These are phyloP conservation scores for Drosophila triauraria DNA, from an alignment of 1,140 invertebrate species.

Conservation along the genomic window DNA sequence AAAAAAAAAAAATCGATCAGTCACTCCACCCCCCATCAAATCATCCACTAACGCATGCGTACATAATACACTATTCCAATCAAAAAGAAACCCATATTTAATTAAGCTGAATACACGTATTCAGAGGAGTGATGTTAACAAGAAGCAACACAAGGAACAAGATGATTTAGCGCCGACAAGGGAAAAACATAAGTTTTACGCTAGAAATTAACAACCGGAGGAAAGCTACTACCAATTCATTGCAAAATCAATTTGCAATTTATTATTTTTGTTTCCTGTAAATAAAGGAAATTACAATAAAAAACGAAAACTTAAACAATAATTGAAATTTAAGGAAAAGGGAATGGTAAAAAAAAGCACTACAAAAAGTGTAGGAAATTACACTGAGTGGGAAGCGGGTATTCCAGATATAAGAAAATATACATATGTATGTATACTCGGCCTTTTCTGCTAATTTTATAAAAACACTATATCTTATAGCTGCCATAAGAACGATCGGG, in stretches of 20 bases:
- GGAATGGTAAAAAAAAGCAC: not conserved
- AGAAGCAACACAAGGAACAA: slow-evolving; percentile 56
- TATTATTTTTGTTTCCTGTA: slow-evolving; percentile 84
- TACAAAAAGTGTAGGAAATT: too few species aligned
- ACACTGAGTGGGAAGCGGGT: too few species aligned
- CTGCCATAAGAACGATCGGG: too few species aligned
- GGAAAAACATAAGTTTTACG: slow-evolving; percentile 64
- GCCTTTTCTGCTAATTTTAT: too few species aligned
- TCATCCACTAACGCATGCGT: slow-evolving; percentile 49
- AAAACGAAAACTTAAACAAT: slow-evolving; percentile 26
- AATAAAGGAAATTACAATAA: slow-evolving; percentile 84
- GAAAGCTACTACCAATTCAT: slow-evolving; percentile 79
- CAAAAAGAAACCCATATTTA: slow-evolving; percentile 47
- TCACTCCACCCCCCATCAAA: slow-evolving; percentile 25
- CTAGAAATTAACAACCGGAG: slow-evolving; percentile 65
- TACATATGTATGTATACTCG: too few species aligned
- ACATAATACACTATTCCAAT: slow-evolving; percentile 68
- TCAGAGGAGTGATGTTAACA: slow-evolving; percentile 55
- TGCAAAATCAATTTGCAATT: slow-evolving; percentile 75
- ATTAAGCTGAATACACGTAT: slow-evolving; percentile 62
- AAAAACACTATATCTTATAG: too few species aligned
- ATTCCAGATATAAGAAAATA: too few species aligned
- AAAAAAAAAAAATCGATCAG: slow-evolving; percentile 24
- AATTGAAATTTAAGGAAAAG: not conserved
- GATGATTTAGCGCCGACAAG: slow-evolving; percentile 61